These are phyloP conservation scores for Acrocera orbiculus DNA, from an alignment of 2,888 invertebrate species.

Conservation along the genomic window DNA sequence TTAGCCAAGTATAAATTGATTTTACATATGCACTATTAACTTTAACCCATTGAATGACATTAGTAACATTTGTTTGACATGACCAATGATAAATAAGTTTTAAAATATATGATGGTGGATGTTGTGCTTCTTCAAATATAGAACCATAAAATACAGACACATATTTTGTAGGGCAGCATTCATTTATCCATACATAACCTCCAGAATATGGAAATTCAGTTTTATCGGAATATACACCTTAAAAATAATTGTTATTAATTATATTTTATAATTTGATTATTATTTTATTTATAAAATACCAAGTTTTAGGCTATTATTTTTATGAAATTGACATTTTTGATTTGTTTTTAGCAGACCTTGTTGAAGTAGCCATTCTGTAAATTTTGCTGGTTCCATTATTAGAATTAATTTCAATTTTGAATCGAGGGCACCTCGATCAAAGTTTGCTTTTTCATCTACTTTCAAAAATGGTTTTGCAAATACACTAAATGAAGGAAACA, in stretches of 20 bases:
- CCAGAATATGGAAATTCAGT: slow-evolving; percentile 74
- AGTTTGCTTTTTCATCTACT: slow-evolving; percentile 42
- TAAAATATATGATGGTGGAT: slow-evolving; percentile 64
- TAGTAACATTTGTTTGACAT: slow-evolving; percentile 76
- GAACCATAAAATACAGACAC: slow-evolving; percentile 78
- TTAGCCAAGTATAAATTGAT: slow-evolving; percentile 48
- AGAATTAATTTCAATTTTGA: slow-evolving; percentile 66
- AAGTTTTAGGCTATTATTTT: slow-evolving; percentile 51
- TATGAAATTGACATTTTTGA: slow-evolving; percentile 56
- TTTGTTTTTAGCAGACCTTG: slow-evolving; percentile 65
- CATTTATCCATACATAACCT: slow-evolving; percentile 81
- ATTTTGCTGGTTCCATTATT: slow-evolving; percentile 65
- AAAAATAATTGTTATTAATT: too few relatives aligned
- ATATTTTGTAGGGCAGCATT: slow-evolving; percentile 68
- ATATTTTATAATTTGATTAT: background rate
- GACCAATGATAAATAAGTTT: slow-evolving; percentile 84
- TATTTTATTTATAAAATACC: slow-evolving; percentile 28
- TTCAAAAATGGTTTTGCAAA: slow-evolving; percentile 63
- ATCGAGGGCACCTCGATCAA: slow-evolving; percentile 48
- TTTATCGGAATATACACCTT: slow-evolving; percentile 71
- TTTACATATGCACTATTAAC: slow-evolving; percentile 53
- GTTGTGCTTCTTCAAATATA: slow-evolving; percentile 69
- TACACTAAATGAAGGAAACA: slow-evolving; percentile 72
- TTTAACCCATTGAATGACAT: slow-evolving; percentile 76
- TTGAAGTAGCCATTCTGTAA: slow-evolving; percentile 80